Base-by-base conservation (phyloP, 2,797 vertebrate genomes). In the Gymnoscopelus braueri region DNA sequence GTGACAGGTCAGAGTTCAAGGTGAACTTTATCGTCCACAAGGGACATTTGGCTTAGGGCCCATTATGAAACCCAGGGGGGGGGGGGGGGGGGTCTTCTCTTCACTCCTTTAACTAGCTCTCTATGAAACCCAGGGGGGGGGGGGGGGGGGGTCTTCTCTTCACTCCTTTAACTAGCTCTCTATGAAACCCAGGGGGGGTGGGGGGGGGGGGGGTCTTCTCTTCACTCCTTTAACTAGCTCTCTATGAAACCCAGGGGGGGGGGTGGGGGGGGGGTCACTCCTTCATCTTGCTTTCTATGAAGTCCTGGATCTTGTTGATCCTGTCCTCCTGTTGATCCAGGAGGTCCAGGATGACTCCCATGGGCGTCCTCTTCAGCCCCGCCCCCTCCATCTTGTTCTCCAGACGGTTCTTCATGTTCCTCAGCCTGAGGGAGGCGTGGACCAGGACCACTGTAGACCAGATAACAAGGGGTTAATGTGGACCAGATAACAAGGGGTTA, bases 401-500 rank as follows among this genome's bases (percentile, higher is more conserved):
- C 90, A 99, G 58, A 82, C 95, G 96, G 93, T 99, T 99, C 92
- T 99, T 99, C 76, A 98, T 91, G 89, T 94, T 98, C 75, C 98
- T 94, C 74, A 98, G 96, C 75, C 98, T 94, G 91, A 99, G 83
- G 0, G 98, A 99, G 2, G 97, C 97, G 0, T 99, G 98, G 85
- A 97, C 89, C 77, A 99, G 95, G 89, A 96, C 96, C 90, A 99
- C 98, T 99, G 63, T 0, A 2, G 58, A 14, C 56, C 44, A 26
- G 71, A 69, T 8, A 63, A 59, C 8, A 70, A 0, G 2, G 47
- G 49, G 3, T 2, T 35, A 23, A 29, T 29, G 19, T 19, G 1
- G 19, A 29, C 26, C 26, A 29, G 26, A 29, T 3, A 4, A 29
- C 26, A 29, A 4, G 26, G 26, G 26, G 26, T 29, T 29, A 29